Conservation (phyloP, 2,113 vertebrate genomes). For the Ceyx cyanopectus region DNA sequence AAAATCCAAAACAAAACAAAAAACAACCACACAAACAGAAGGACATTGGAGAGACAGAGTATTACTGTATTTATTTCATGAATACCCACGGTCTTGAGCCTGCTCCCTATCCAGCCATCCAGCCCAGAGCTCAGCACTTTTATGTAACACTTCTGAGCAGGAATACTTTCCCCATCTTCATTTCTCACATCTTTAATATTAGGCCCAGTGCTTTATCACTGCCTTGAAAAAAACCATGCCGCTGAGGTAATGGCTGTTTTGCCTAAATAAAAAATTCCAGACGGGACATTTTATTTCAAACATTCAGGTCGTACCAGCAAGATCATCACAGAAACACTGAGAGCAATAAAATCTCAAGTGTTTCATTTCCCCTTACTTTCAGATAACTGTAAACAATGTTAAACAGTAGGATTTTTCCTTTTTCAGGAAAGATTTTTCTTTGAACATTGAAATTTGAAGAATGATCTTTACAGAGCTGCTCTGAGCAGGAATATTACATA, state of each 20-base stretch:
- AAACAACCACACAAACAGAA: background rate
- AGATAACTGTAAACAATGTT: constrained; percentile 58
- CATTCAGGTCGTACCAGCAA: constrained; percentile 6
- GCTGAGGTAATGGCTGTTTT: constrained; percentile 24
- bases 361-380: constrained; percentile 67
- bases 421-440: background rate
- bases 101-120: background rate
- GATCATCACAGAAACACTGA: constrained; percentile 50
- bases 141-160: background rate
- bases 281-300: constrained; percentile 19
- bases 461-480: background rate
- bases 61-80: background rate
- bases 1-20: too few species aligned
- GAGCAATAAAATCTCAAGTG: constrained; percentile 61
- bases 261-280: constrained; percentile 54
- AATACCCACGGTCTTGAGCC: background rate
- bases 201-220: background rate
- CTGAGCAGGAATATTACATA: background rate
- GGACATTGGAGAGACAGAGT: background rate
- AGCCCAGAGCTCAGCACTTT: background rate
- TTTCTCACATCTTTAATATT: constrained; percentile 1
- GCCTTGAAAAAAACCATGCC: constrained; percentile 13
- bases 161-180: background rate
- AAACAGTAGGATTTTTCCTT: constrained; percentile 24
- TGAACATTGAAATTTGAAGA: constrained; percentile 10